These are phyloP conservation scores for Spicauda simplicius DNA, from an alignment of 2,888 invertebrate genomes.

Conservation along the genomic window DNA sequence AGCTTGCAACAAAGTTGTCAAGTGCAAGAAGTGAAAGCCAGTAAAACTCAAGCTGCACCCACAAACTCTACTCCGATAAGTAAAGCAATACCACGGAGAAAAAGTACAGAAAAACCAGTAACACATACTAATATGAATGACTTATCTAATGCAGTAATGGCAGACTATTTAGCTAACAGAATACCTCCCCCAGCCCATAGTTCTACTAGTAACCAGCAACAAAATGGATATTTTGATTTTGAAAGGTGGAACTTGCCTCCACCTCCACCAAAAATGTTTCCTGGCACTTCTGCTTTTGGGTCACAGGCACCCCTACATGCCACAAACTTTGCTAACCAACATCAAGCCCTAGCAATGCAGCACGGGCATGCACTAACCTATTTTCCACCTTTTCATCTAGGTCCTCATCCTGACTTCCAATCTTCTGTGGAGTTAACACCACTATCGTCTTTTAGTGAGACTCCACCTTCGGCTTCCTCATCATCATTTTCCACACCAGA, in stretches of 20 bases:
- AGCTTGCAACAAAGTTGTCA: slow-evolving; percentile 86
- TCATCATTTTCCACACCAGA: slow-evolving; percentile 83
- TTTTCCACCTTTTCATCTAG: slow-evolving; percentile 90
- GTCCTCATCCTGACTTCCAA: slow-evolving; percentile 88
- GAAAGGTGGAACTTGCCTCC: slow-evolving; percentile 92
- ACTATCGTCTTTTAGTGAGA: slow-evolving; percentile 83
- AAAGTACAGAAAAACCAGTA: slow-evolving; percentile 83
- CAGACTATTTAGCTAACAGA: slow-evolving; percentile 84
- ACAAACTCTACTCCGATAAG: slow-evolving; percentile 59
- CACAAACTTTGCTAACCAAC: slow-evolving; percentile 85
- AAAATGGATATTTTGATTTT: slow-evolving; percentile 91
- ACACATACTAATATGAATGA: slow-evolving; percentile 81
- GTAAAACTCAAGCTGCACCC: slow-evolving; percentile 68
- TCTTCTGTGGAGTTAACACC: slow-evolving; percentile 88
- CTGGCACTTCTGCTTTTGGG: slow-evolving; percentile 84
- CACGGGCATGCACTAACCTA: slow-evolving; percentile 90
- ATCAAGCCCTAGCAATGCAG: slow-evolving; percentile 87
- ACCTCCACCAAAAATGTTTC: slow-evolving; percentile 88
- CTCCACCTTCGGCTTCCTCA: slow-evolving; percentile 84
- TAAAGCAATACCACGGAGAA: slow-evolving; percentile 79
- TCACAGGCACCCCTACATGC: slow-evolving; percentile 85
- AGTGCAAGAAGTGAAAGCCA: slow-evolving; percentile 82
- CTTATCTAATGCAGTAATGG: slow-evolving; percentile 81
- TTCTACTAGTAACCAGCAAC: slow-evolving; percentile 84
- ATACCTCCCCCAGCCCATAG: slow-evolving; percentile 91